Evolutionary conservation across 1,140 invertebrate genomes (phyloP), one percentile per base, ranked within the genome.

Genomic region (Hylaeus anthracinus): DNA sequence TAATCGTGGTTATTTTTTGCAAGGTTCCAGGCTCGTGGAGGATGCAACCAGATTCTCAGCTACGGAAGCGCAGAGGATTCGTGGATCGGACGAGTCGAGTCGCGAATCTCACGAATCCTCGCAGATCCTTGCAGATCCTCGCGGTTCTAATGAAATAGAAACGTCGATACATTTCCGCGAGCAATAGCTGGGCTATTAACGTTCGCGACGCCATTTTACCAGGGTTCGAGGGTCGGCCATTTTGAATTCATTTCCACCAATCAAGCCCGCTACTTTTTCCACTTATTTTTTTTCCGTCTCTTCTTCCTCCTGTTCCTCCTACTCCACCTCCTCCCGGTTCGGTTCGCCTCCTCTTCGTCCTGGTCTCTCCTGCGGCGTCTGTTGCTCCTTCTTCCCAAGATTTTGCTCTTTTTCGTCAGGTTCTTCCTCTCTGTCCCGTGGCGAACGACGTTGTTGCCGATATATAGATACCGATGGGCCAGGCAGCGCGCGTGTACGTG

Each of bases 211-310:
- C 92, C 92, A 93, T 93, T 93, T 93, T 91, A 91, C 82, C 82
- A 83, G 79, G 67, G 79, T 82, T 71, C 79, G 61, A 80, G 85
- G 53, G 43, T 76, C 91, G 84, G 92, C 92, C 92, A 93, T 93
- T 91, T 93, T 93, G 92, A 92, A 92, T 92, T 90, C 88, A 92
- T 92, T 92, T 92, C 85, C 84, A 89, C 91, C 92, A 91, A 91
- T 91, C 89, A 85, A 89, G 89, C 86, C 77, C 51, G 81, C 80
- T 82, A 88, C 86, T 85, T 88, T 88, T 88, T 87, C 85, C 86
- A 86, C 88, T 88, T 90, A 83, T 88, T 88, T 88, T 90, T 90
- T 90, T 88, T 84, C 83, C 69, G 69, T 80, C 82, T 81, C 83
- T 82, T 72, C 76, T 66, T 78, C 80, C 82, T 74, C 72, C 69